Evolutionary conservation across 30 jellyfish, hydroid and myxozoan genomes (phyloP).

Genomic region (Nemopilema nomurai): DNA sequence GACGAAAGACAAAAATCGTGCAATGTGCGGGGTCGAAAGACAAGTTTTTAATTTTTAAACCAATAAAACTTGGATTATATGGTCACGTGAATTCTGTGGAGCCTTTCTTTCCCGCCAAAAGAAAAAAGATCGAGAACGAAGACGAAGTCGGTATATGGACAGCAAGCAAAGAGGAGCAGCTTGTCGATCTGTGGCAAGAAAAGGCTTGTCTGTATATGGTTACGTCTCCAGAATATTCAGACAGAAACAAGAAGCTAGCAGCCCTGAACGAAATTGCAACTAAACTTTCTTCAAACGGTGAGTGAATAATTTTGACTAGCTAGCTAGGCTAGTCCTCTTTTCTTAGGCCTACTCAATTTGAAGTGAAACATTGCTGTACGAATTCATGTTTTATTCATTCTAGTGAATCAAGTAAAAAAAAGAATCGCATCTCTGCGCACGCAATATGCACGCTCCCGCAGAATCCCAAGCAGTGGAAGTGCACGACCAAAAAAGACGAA

Average conservation of each 20-base stretch:
- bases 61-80: too few relatives aligned
- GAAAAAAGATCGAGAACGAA: neutral
- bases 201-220: slow-evolving; percentile 9
- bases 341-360: neutral
- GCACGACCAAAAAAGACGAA: neutral
- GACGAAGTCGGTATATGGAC: neutral
- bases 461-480: neutral
- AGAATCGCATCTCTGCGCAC: neutral
- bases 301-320: neutral
- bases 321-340: neutral
- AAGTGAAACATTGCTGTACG: neutral
- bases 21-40: too few relatives aligned
- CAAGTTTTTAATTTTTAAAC: too few relatives aligned
- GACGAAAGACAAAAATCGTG: neutral
- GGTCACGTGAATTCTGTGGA: too few relatives aligned
- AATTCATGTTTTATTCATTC: neutral
- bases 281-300: neutral
- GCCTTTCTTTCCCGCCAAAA: too few relatives aligned
- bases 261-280: slow-evolving; percentile 6
- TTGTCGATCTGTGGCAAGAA: slow-evolving; percentile 28
- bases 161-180: slow-evolving; percentile 9
- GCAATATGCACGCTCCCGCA: neutral
- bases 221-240: slow-evolving; percentile 3
- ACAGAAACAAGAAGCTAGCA: slow-evolving; percentile 13
- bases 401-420: neutral